Conservation (phyloP, 2,113 vertebrate species). For the Triplophysa rosa region DNA sequence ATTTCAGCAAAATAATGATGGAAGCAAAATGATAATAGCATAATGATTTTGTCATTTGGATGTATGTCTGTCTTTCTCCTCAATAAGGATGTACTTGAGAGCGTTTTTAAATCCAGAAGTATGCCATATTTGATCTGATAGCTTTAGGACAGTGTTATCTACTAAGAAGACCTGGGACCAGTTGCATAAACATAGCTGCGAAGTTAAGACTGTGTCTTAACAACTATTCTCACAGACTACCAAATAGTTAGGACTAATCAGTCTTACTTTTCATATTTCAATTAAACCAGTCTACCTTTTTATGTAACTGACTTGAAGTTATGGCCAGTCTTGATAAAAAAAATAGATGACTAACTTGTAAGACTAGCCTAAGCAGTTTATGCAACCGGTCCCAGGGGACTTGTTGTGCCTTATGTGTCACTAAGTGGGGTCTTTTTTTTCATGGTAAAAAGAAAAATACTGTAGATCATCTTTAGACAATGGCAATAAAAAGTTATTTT, state of each 20-base stretch:
- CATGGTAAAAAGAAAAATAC: neutral
- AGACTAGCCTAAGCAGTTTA: too few species aligned
- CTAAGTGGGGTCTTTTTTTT: neutral
- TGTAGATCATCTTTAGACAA: neutral
- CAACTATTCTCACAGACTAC: too few species aligned
- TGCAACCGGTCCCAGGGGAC: neutral
- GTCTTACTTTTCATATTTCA: too few species aligned
- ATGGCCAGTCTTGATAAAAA: too few species aligned
- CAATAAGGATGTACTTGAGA: neutral
- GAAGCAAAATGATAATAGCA: neutral
- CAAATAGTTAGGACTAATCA: too few species aligned
- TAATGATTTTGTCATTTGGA: neutral
- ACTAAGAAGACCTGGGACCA: neutral
- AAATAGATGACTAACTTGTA: too few species aligned
- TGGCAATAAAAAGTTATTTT: neutral
- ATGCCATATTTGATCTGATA: neutral
- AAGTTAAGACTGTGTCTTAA: too few species aligned
- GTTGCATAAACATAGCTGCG: too few species aligned
- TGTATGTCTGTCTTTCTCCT: neutral
- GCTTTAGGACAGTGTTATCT: conserved; percentile 10
- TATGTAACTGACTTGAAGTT: too few species aligned
- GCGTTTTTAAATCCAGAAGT: neutral
- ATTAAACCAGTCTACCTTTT: too few species aligned
- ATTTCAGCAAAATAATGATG: neutral
- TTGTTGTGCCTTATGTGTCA: neutral